Conservation (phyloP, 1,140 invertebrate genomes). For the Pachyrhynchus sulphureomaculatus region DNA sequence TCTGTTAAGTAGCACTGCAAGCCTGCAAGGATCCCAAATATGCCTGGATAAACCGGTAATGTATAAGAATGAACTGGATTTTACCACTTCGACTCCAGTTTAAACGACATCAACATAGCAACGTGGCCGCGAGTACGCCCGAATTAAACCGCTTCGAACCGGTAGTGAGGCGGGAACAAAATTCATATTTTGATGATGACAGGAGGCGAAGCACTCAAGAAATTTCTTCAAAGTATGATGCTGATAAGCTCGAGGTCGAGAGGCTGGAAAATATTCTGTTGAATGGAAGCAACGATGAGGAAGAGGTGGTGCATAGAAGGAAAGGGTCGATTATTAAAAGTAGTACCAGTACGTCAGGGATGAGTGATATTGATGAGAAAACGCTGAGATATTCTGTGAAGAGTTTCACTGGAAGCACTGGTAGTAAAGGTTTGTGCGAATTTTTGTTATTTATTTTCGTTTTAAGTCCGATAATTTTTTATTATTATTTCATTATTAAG, state of each 20-base stretch:
- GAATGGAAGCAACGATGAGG: slow-evolving; percentile 22
- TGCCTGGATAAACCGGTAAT: neutral
- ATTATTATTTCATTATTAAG: too few relatives aligned
- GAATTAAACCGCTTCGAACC: slow-evolving; percentile 56
- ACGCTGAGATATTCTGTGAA: slow-evolving; percentile 53
- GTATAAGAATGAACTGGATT: slow-evolving; percentile 1
- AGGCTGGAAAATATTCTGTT: slow-evolving; percentile 19
- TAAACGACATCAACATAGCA: slow-evolving; percentile 5
- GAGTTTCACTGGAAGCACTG: slow-evolving; percentile 54
- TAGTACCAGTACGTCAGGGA: slow-evolving; percentile 42
- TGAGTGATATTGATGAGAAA: slow-evolving; percentile 50
- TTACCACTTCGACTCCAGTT: slow-evolving; percentile 23
- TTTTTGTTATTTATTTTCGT: too few relatives aligned
- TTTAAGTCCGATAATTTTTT: too few relatives aligned
- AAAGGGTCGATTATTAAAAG: slow-evolving; percentile 46
- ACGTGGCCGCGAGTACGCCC: slow-evolving; percentile 59
- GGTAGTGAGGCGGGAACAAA: slow-evolving; percentile 45
- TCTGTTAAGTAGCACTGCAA: slow-evolving; percentile 27
- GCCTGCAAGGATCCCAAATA: slow-evolving; percentile 14
- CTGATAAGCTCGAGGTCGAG: slow-evolving; percentile 14
- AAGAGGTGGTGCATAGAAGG: slow-evolving; percentile 33
- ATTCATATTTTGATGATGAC: slow-evolving; percentile 51
- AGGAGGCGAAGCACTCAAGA: slow-evolving; percentile 58
- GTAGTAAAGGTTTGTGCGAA: slow-evolving; percentile 53
- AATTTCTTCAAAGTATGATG: slow-evolving; percentile 40